Conservation (phyloP, 2,888 invertebrate genomes). For the Pimpla rufipes region DNA sequence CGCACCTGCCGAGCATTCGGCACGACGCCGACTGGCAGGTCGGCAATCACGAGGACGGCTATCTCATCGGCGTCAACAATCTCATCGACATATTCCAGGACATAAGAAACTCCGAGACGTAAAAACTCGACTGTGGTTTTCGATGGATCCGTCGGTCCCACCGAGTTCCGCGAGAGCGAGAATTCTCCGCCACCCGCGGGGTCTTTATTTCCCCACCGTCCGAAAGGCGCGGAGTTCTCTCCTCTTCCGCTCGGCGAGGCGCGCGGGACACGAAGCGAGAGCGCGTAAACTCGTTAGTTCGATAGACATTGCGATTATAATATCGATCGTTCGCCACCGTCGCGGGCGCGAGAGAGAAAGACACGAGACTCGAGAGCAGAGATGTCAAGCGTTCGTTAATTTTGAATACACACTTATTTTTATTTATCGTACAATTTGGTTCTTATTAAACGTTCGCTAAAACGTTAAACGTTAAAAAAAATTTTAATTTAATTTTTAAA, state of each 20-base stretch:
- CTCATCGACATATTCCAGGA: constrained; percentile 94
- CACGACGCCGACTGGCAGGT: constrained; percentile 96
- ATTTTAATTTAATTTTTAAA: no score
- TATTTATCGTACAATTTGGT: no score
- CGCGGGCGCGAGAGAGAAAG: background rate
- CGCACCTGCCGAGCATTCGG: constrained; percentile 89
- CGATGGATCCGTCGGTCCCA: constrained; percentile 50
- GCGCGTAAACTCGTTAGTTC: constrained; percentile 70
- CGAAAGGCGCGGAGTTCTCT: background rate
- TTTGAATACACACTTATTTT: no score
- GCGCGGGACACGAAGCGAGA: constrained; percentile 37
- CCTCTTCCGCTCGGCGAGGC: constrained; percentile 3
- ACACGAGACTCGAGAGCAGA: no score
- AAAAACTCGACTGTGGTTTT: constrained; percentile 61
- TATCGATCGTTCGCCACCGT: constrained; percentile 51
- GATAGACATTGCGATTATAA: constrained; percentile 56
- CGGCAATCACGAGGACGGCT: constrained; percentile 98
- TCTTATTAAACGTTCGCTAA: no score
- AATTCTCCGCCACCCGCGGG: no score
- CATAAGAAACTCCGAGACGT: constrained; percentile 83
- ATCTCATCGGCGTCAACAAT: constrained; percentile 96
- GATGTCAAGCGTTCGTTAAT: no score
- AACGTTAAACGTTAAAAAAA: no score
- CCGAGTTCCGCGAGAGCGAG: background rate
- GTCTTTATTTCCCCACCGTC: no score